Evolutionary conservation across 1,140 invertebrate species (phyloP), one percentile per base, ranked within the genome.

Genomic region (Zeugodacus cucurbitae): DNA sequence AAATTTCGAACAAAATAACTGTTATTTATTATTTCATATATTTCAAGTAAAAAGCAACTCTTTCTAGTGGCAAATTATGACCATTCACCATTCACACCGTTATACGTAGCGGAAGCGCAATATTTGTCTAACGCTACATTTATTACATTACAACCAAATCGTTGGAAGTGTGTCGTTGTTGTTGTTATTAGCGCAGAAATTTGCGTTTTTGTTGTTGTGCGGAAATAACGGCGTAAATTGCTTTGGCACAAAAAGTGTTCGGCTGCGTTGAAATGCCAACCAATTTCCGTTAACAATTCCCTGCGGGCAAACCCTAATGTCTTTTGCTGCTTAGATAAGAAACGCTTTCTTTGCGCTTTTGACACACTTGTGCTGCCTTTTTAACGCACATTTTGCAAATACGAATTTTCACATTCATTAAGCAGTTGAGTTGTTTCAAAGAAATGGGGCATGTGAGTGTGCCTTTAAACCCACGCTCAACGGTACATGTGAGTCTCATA

Each of bases 211-310:
- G 70, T 29, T 74, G 17, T n/a, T n/a, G n/a, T n/a, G 67, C 67
- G 67, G 67, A 74, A 74, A 41, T 74, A 41, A 41, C 20, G 29
- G 37, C 3, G 37, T 3, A 41, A 44, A 41, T 74, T 10, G 70
- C 14, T 54, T 41, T 41, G 37, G 70, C 14, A 11, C 48, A 70
- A 70, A 74, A 74, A 22, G 37, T 34, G 32, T n/a, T 29, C 11
- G 11, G 64, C 10, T 70, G 10, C 4, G 10, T 3, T 3, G 22
- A 74, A 74, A 74, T 41, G 70, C 3, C 17, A 41, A 20, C 70
- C 70, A 44, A 74, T 74, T 74, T 41, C 32, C 70, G 70, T 26
- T 74, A 41, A 74, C 70, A 41, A 74, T n/a, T 74, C 70, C 37
- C 70, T 4, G 32, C 26, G 70, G 70, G 37, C 70, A 26, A 8